Base-by-base conservation (phyloP, 2,888 invertebrate species). In the Eupithecia inturbata region DNA sequence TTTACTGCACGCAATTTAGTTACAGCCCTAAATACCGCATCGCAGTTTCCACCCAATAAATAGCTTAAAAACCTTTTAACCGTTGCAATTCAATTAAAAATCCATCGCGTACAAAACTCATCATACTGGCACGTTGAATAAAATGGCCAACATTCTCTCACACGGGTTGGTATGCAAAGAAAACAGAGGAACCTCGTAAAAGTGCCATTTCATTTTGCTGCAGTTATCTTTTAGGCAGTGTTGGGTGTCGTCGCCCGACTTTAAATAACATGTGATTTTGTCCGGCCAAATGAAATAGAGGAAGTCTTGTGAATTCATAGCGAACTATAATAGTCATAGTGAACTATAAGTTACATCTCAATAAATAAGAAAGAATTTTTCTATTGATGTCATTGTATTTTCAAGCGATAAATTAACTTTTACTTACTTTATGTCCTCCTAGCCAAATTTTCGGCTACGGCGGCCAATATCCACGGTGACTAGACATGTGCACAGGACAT, bases 151-250 rank as follows among this genome's bases (percentile, higher is more conserved):
- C 74, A 74, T 74, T 49, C 67, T 26, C 63, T 68, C 69, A 68
- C 68, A 64, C 19, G 31, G 63, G 63, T 62, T 14, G 10, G 73
- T 71, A 74, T 71, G 73, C 73, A 74, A 75, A 75, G 69, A 74
- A 75, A 76, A 75, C 77, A 75, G 67, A n/a, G 41, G 70, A 63
- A 63, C 41, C 69, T 77, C 79, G 79, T 82, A 80, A 66, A 66
- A 66, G 26, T 66, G 66, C 66, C 66, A 39, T 66, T 66, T 66
- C 36, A 66, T 66, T 66, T 41, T 66, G 39, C 41, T 66, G 66
- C 66, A 36, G 39, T 39, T 22, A 66, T 41, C 26, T 66, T 39
- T 22, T 2, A 36, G 19, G 5, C 36, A 68, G 68, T 12, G 62
- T n/a, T 62, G 62, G 41, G 26, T 28, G 31, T 28, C 26, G 3